A percentile compares a stretch with the other conserved stretches of the same genome.
These are phyloP conservation scores for Rattus norvegicus DNA, from an alignment of 2,113 vertebrate species.

Conservation along the genomic window GRCr8 NC_086023.1:108965001-108965500, in stretches of 20 bases:
- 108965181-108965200: not conserved
- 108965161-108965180: too few relatives aligned
- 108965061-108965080: not conserved
- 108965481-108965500: not conserved
- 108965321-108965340: not conserved
- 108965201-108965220: not conserved
- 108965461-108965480: not conserved
- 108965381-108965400: not conserved
- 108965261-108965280: not conserved
- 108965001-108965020: conserved; percentile 10
- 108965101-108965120: not conserved
- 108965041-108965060: not conserved
- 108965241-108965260: not conserved
- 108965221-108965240: not conserved
- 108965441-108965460: not conserved
- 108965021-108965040: not conserved
- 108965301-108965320: not conserved
- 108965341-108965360: not conserved
- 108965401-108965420: not conserved
- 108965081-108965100: not conserved
- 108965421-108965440: not conserved
- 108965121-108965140: not conserved
- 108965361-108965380: not conserved
- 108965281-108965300: not conserved
- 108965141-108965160: accelerated